Evolutionary conservation across 1,140 invertebrate genomes (phyloP).

Genomic region (Macrobrachium nipponense): DNA sequence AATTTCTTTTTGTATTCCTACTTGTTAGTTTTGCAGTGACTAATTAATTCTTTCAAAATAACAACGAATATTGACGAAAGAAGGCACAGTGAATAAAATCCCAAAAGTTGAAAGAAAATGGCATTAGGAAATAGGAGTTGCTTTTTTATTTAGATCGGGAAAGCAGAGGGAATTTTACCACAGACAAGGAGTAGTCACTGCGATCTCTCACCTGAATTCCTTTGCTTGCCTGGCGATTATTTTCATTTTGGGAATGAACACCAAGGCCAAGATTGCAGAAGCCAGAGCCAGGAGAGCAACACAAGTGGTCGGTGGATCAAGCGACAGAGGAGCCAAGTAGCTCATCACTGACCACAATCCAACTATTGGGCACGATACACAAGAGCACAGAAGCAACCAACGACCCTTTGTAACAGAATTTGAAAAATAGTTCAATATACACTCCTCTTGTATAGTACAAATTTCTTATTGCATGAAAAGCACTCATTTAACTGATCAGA

Average conservation of each 20-base stretch:
- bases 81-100: too few species aligned
- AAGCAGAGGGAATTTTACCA: too few species aligned
- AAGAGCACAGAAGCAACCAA: slow-evolving; percentile 46
- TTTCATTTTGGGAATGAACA: slow-evolving; percentile 58
- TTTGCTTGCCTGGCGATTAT: slow-evolving; percentile 45
- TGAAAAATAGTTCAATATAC: not conserved
- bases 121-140: not conserved
- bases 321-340: slow-evolving; percentile 30
- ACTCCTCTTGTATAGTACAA: not conserved
- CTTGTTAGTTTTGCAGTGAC: too few species aligned
- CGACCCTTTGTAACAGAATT: slow-evolving; percentile 25
- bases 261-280: slow-evolving; percentile 32
- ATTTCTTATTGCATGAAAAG: not conserved
- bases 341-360: slow-evolving; percentile 51
- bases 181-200: not conserved
- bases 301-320: slow-evolving; percentile 52
- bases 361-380: slow-evolving; percentile 51
- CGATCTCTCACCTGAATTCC: slow-evolving; percentile 46
- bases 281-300: slow-evolving; percentile 44
- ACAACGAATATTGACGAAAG: too few species aligned
- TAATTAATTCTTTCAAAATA: too few species aligned
- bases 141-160: not conserved
- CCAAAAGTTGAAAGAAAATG: too few species aligned
- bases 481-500: not conserved
- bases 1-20: not conserved